Evolutionary conservation across 2,888 invertebrate genomes (phyloP).

Genomic region (Euplagia quadripunctaria): DNA sequence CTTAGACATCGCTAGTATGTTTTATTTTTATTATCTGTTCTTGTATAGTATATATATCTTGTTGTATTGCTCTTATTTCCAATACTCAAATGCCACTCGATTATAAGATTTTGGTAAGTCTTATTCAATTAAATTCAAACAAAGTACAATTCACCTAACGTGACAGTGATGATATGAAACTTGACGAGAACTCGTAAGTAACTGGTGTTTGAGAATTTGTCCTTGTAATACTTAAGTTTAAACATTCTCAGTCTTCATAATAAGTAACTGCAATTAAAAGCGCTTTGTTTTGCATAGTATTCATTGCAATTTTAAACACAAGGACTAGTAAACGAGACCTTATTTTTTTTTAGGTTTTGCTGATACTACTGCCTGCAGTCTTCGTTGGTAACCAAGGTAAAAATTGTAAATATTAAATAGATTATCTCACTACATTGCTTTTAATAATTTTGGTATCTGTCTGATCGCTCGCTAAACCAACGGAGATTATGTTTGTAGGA

Average conservation of each 20-base stretch:
- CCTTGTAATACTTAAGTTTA: not conserved
- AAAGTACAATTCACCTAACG: not conserved
- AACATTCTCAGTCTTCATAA: not conserved
- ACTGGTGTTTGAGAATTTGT: not conserved
- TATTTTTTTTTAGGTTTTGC: not conserved
- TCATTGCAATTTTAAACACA: slow-evolving; percentile 1
- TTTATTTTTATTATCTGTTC: too few relatives aligned
- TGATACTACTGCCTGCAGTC: too few relatives aligned
- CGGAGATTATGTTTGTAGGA: too few relatives aligned
- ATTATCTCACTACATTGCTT: too few relatives aligned
- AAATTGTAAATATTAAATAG: too few relatives aligned
- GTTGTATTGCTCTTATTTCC: too few relatives aligned
- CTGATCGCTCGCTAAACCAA: too few relatives aligned
- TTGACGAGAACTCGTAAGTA: not conserved
- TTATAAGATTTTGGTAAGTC: not conserved
- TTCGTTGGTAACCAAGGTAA: too few relatives aligned
- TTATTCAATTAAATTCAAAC: not conserved
- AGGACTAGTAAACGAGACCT: not conserved
- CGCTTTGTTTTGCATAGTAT: not conserved
- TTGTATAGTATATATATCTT: too few relatives aligned
- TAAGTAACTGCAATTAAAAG: not conserved
- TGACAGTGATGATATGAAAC: not conserved
- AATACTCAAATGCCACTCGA: not conserved
- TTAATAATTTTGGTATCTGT: too few relatives aligned
- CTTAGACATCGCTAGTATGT: too few relatives aligned